phyloP scores from a whole-genome alignment of 23 tunicate species.

The Halocynthia roretzi region DNA sequence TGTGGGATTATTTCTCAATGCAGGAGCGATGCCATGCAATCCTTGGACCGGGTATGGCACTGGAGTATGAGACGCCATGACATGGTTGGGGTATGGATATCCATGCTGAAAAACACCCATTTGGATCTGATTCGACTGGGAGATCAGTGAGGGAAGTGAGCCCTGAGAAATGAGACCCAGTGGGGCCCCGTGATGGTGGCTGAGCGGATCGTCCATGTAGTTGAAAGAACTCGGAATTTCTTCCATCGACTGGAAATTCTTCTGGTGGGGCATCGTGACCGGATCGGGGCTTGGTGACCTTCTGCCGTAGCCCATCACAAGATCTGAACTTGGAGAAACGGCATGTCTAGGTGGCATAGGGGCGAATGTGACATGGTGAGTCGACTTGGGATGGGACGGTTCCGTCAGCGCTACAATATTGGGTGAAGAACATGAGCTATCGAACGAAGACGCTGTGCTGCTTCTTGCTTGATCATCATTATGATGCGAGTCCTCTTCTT shows the following conservation, averaged over 20 bases:
- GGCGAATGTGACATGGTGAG: conserved; percentile 26
- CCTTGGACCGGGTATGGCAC: conserved; percentile 16
- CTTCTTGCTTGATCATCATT: conserved; percentile 22
- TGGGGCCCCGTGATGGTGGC: conserved; percentile 7
- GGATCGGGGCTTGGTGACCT: conserved; percentile 20
- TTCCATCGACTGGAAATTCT: conserved; percentile 1
- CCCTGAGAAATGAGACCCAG: conserved; percentile 1
- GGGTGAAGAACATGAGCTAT: conserved; percentile 27
- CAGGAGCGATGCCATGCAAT: background rate
- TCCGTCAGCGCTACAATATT: background rate
- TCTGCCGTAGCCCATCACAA: conserved; percentile 10
- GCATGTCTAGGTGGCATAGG: conserved; percentile 28
- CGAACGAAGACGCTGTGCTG: conserved; percentile 21
- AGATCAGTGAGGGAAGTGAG: conserved; percentile 24
- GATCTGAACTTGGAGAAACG: conserved; percentile 1
- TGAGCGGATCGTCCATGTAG: background rate
- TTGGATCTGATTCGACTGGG: conserved; percentile 34
- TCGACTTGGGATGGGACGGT: background rate
- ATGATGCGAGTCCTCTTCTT: conserved; percentile 14
- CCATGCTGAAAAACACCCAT: conserved; percentile 28
- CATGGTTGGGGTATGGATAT: conserved; percentile 26
- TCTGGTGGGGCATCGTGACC: background rate
- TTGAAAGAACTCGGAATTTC: background rate
- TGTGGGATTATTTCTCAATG: conserved; percentile 9
- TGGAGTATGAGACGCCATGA: conserved; percentile 24